These are phyloP conservation scores for Umimayanthus chanpuru DNA, from an alignment of 92 coral and sea anemone species.

Conservation along the genomic window DNA sequence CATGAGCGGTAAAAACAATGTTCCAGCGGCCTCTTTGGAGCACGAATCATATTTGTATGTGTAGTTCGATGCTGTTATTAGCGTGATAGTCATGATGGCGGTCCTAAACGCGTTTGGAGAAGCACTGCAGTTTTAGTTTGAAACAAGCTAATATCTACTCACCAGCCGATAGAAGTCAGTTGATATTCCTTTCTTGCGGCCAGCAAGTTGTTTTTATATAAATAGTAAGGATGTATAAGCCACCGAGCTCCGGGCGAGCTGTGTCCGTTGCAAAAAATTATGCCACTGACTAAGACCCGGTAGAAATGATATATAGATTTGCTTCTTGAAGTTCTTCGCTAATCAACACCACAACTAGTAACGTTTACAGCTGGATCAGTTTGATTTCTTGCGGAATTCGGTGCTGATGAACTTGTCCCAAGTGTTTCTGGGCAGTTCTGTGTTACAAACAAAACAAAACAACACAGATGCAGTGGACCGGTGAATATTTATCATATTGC, in stretches of 20 bases:
- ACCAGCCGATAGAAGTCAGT: not conserved
- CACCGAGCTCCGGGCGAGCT: too few relatives aligned
- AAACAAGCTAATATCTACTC: not conserved
- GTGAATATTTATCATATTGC: slow-evolving; percentile 9
- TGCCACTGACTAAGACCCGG: not conserved
- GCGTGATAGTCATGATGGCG: slow-evolving; percentile 18
- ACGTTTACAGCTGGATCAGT: not conserved
- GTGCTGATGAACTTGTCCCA: not conserved
- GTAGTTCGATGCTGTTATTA: not conserved
- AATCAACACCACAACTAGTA: not conserved
- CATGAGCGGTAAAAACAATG: slow-evolving; percentile 77
- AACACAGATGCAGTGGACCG: not conserved
- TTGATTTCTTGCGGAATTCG: not conserved
- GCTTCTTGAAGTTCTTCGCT: too few relatives aligned
- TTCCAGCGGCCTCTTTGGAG: slow-evolving; percentile 60
- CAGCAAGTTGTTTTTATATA: not conserved
- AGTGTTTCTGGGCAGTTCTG: not conserved
- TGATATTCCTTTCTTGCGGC: not conserved
- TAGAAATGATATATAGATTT: not conserved
- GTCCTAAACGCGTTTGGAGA: not conserved
- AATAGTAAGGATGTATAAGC: not conserved
- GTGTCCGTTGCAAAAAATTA: not conserved
- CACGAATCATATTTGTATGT: slow-evolving; percentile 49
- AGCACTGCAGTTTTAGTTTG: not conserved
- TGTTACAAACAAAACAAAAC: slow-evolving; percentile 7